These are phyloP conservation scores for Sitobion miscanthi DNA, from an alignment of 1,140 invertebrate genomes.

Conservation along the genomic window DNA sequence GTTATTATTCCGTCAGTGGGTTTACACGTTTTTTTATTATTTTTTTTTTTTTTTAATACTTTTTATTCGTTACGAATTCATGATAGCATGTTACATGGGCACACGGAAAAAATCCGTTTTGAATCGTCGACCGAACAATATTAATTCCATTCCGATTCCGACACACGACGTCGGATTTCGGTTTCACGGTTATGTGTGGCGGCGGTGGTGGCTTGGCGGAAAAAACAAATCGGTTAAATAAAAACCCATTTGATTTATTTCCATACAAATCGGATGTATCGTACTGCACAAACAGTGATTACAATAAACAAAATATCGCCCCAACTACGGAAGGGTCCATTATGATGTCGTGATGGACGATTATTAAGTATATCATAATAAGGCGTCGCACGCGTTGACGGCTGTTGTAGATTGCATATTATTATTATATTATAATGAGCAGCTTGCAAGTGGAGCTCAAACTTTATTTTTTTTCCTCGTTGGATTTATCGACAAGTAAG, in stretches of 20 bases:
- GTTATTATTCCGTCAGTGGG: neutral
- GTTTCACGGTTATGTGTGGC: neutral
- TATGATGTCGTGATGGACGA: neutral
- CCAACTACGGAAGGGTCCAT: neutral
- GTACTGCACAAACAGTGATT: neutral
- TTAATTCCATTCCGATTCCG: neutral
- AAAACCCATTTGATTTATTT: conserved; percentile 4
- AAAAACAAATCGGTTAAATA: neutral
- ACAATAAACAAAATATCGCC: neutral
- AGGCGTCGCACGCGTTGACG: neutral
- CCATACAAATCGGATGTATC: neutral
- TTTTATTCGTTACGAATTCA: neutral
- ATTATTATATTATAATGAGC: neutral
- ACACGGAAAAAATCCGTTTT: neutral
- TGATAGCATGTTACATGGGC: neutral
- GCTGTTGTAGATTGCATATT: neutral
- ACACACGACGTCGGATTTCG: conserved; percentile 30
- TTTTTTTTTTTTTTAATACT: neutral
- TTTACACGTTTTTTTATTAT: neutral
- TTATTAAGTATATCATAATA: neutral
- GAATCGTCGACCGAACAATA: neutral
- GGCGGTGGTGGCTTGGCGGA: neutral
- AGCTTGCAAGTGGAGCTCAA: neutral
- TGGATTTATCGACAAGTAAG: neutral
- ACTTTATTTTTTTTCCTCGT: neutral